These are phyloP conservation scores for Drosophila pseudotakahashii DNA, from an alignment of 2,888 invertebrate genomes.

Conservation along the genomic window DNA sequence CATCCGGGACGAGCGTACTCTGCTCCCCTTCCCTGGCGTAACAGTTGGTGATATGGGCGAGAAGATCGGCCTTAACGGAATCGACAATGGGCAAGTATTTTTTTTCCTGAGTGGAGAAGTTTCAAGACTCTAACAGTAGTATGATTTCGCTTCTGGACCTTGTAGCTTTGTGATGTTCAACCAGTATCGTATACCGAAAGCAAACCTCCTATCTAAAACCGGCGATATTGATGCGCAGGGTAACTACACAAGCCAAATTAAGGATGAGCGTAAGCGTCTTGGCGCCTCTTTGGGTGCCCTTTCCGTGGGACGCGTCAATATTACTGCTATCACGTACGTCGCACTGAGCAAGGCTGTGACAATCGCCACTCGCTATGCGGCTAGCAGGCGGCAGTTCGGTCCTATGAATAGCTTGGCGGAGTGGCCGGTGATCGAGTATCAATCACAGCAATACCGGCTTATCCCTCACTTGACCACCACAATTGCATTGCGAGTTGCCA, in stretches of 20 bases:
- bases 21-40: conserved; percentile 91
- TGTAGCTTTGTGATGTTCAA: conserved; percentile 89
- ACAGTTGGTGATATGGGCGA: conserved; percentile 96
- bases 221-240: conserved; percentile 95
- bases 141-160: background rate
- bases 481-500: conserved; percentile 87
- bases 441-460: conserved; percentile 93
- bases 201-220: conserved; percentile 91
- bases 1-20: conserved; percentile 90
- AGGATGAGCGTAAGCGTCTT: conserved; percentile 93
- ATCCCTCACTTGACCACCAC: conserved; percentile 90
- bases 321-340: conserved; percentile 87
- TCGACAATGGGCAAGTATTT: conserved; percentile 93
- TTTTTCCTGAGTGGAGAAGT: no score
- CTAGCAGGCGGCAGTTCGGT: conserved; percentile 94
- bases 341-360: conserved; percentile 90
- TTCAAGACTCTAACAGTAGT: background rate
- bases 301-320: conserved; percentile 92
- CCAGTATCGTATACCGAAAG: conserved; percentile 92
- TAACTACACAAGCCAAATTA: conserved; percentile 91
- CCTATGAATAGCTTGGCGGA: conserved; percentile 88
- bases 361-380: conserved; percentile 94
- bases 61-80: conserved; percentile 95
- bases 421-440: conserved; percentile 95
- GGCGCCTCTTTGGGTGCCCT: conserved; percentile 93